Base-by-base conservation (phyloP, 2,797 vertebrate genomes). In the Poeciliopsis paucimaculata region DNA sequence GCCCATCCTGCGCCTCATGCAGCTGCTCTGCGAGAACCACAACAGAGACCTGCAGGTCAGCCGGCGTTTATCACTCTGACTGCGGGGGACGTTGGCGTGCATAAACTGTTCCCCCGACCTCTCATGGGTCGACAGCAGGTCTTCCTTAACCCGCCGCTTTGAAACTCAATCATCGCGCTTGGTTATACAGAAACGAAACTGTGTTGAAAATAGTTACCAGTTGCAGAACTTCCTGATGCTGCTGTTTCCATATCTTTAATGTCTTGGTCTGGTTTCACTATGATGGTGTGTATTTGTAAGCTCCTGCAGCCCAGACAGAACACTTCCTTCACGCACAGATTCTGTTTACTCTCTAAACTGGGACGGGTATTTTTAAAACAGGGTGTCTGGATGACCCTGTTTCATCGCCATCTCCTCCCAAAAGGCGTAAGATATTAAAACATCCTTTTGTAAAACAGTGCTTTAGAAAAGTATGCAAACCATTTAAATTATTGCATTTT, bases 1-100 rank as follows among this genome's bases (percentile, higher is more conserved):
- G 88, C 98, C 98, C 83, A 99, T 99, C 90, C 92, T 99, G 31
- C 96, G 98, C 23, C 98, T 99, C 92, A 94, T 99, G 94, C 98
- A 99, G 93, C 96, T 99, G 75, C 96, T 99, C 2, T 99, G 98
- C 4, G 98, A 99, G 79, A 99, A 99, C 94, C 98, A 99, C 95
- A 99, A 99, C 91, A 95, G 97, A 76, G 97, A 99, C 71, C 91
- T 99, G 84, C 98, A 99, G 98, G 98, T 99, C 68, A 87, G 91
- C 47, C 70, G 8, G 45, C 5, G 53, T n/a, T 47, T 51, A 31
- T 28, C 66, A 11, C 45, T 72, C n/a, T 76, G 3, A 4, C 39
- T 49, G 1, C 43, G 9, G 60, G 53, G 47, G 4, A 26, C 49
- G 57, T 80, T 82, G 41, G 51, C 84, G 76, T 62, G 47, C 64